Evolutionary conservation across 1,140 invertebrate genomes (phyloP), one percentile per base, ranked within the genome.

Genomic region (Bradysia coprophila): DNA sequence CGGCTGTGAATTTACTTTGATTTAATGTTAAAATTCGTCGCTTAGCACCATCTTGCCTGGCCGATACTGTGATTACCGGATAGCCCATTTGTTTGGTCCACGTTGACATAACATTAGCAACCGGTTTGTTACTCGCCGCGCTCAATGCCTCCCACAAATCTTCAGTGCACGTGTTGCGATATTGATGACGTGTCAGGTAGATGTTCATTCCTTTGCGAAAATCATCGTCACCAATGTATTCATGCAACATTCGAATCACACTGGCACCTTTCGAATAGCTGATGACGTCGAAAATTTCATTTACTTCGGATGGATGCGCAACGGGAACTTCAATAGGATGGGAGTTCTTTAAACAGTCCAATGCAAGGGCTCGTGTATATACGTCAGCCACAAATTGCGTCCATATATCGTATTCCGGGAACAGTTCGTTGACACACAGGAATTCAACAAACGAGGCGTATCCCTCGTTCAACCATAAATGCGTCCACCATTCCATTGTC

Each of bases 11-110:
- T 60, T 90, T 88, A 43, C 77, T 69, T 56, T 97, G 92, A 2
- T 69, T 70, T 3, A 96, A 59, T 1, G 68, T 74, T 8, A 97
- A 51, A 5, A 79, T 56, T n/a, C n/a, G n/a, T 21, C 80, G 66
- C 38, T 76, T 68, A 15, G 61, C 62, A 2, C 68, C 71, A 42
- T 69, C 64, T 49, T 73, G 68, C 46, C 51, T 43, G 13, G 52
- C 48, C 34, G 52, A 53, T 4, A 64, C 62, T 56, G 68, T 68
- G 19, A 76, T 65, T 38, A 74, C 66, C 8, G 89, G 90, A 55
- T 88, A 96, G 20, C 92, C 93, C 73, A 88, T 90, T 59, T 94
- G 87, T 51, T 75, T 72, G 0, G 88, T 96, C 93, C 93, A 98
- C 11, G 81, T 85, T 1, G 81, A 83, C 95, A 99, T 98, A 0